Evolutionary conservation across 2,888 invertebrate genomes (phyloP), one percentile per base, ranked within the genome.

Genomic region (Caenorhabditis uteleia): DNA sequence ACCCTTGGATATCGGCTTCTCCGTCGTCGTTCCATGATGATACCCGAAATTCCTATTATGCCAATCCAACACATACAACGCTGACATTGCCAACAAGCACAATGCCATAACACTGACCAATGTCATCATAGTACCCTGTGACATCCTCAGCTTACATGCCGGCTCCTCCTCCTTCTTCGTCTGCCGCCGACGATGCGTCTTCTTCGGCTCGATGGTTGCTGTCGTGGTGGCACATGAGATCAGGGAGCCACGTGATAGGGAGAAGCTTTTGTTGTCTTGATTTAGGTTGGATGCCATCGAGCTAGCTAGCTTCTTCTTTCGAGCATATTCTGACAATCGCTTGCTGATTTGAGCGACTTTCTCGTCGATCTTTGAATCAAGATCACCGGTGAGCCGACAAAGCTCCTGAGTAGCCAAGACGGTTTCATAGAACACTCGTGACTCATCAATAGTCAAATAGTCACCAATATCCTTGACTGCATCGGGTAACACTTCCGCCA

Each of bases 371-470:
- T 95, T 88, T 31, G 90, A 91, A 85, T 95, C 95, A 76, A 97
- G 86, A 83, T 94, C 91, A 40, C 92, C 93, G 0, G 95, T 95
- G 47, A 97, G 91, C 84, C 94, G 93, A 85, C 93, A 93, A 54
- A 97, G 86, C 84, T 97, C 95, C 83, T 97, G 95, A 0, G 97
- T 95, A 0, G 97, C 97, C 0, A 97, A 95, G 12, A 97, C 90
- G 83, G 94, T 97, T 84, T 98, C 97, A 93, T 97, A 95, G 85
- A 94, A 93, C 80, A 98, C 93, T 25, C 97, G 89, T 82, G 95
- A 95, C 89, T 97, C 97, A 84, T 98, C 95, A 14, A 97, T 95
- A 33, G 95, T 91, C 48, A 95, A 87, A 84, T 97, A 94, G 84
- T 94, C 92, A 0, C 95, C 95, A 0, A 93, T 92, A 51, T 85